Evolutionary conservation across 2,888 invertebrate species (phyloP).

Genomic region (Griposia aprilina): DNA sequence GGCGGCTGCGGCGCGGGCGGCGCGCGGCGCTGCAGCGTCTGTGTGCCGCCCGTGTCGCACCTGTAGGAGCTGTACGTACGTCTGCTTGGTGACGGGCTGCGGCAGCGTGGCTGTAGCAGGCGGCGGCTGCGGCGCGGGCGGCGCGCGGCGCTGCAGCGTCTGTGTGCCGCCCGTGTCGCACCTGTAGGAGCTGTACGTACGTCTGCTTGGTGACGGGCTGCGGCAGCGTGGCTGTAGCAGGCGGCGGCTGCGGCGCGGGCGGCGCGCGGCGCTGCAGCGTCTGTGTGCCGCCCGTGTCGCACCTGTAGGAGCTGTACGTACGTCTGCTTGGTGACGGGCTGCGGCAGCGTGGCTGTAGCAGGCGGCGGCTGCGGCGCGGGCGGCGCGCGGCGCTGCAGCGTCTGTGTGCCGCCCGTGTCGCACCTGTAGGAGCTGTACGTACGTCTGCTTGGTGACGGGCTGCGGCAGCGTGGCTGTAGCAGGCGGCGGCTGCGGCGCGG

Average conservation of each 20-base stretch:
- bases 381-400: conserved; percentile 85
- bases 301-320: too few species aligned
- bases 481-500: conserved; percentile 79
- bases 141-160: conserved; percentile 86
- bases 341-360: conserved; percentile 84
- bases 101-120: conserved; percentile 84
- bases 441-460: conserved; percentile 84
- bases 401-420: conserved; percentile 84
- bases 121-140: conserved; percentile 79
- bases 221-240: conserved; percentile 83
- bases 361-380: conserved; percentile 80
- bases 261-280: conserved; percentile 86
- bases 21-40: conserved; percentile 86
- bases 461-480: conserved; percentile 85
- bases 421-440: too few species aligned
- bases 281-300: conserved; percentile 83
- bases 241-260: conserved; percentile 79
- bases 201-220: conserved; percentile 85
- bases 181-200: too few species aligned
- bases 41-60: conserved; percentile 82
- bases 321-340: conserved; percentile 84
- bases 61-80: too few species aligned
- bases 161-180: conserved; percentile 83
- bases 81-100: conserved; percentile 84
- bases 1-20: conserved; percentile 80